These are phyloP conservation scores for Andrena chrysosceles DNA, from an alignment of 2,888 invertebrate species.

Conservation along the genomic window DNA sequence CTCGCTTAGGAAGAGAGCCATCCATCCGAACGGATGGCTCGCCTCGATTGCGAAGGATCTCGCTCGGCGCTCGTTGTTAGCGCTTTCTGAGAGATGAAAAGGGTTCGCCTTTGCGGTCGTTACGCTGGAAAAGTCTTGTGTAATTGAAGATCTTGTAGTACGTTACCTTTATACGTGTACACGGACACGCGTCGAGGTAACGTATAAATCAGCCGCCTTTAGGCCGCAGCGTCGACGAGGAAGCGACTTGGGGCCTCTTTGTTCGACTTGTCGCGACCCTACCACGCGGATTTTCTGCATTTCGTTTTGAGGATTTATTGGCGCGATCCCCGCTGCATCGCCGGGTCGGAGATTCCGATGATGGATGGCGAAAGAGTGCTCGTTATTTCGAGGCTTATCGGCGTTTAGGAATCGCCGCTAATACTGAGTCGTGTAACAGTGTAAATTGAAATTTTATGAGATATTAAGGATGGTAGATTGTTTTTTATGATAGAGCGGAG, in stretches of 20 bases:
- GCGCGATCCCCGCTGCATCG: slow-evolving; percentile 32
- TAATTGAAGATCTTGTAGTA: slow-evolving; percentile 54
- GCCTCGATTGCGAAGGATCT: slow-evolving; percentile 57
- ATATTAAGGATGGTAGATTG: neutral
- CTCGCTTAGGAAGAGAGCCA: slow-evolving; percentile 49
- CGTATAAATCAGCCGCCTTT: slow-evolving; percentile 62
- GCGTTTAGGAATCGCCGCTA: neutral
- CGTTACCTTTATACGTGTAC: slow-evolving; percentile 46
- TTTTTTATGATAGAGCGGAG: too few species aligned
- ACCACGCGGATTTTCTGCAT: slow-evolving; percentile 31
- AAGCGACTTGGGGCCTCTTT: slow-evolving; percentile 39
- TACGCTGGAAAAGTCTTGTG: slow-evolving; percentile 61
- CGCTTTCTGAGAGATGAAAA: slow-evolving; percentile 56
- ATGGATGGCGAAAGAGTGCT: slow-evolving; percentile 30
- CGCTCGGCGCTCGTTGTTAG: slow-evolving; percentile 58
- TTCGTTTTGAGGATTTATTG: slow-evolving; percentile 50
- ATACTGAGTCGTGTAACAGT: neutral
- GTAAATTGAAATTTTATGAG: neutral
- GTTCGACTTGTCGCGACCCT: slow-evolving; percentile 40
- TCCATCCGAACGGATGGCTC: slow-evolving; percentile 48
- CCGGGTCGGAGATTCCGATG: slow-evolving; percentile 15
- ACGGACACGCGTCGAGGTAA: slow-evolving; percentile 38
- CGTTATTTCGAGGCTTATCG: slow-evolving; percentile 18
- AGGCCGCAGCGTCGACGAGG: slow-evolving; percentile 33
- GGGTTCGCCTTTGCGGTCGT: slow-evolving; percentile 54